Conservation (phyloP, 2,797 vertebrate species). For the Chanos chanos region DNA sequence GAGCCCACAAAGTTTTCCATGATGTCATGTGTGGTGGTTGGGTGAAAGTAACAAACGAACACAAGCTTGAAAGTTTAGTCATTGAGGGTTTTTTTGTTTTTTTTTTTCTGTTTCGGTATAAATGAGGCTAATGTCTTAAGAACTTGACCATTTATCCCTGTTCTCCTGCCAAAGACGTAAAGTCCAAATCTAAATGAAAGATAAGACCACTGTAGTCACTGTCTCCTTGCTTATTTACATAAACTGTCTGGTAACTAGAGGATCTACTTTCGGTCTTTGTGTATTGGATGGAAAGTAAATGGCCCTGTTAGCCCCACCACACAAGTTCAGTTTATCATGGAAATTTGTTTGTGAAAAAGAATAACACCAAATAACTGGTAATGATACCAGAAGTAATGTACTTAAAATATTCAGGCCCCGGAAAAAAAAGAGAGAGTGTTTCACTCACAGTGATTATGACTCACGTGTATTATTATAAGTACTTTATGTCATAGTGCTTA, state of each 20-base stretch:
- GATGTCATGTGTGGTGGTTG: constrained; percentile 69
- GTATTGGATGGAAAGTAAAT: constrained; percentile 7
- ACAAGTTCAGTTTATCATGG: neutral
- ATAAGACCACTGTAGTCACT: constrained; percentile 26
- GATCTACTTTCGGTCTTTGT: constrained; percentile 11
- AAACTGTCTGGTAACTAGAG: constrained; percentile 28
- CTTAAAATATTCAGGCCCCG: too few species aligned
- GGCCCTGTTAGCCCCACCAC: neutral
- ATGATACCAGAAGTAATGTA: constrained; percentile 3
- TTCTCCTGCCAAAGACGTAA: constrained; percentile 35
- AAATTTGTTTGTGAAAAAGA: neutral
- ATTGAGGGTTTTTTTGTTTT: constrained; percentile 33
- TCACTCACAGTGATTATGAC: too few species aligned
- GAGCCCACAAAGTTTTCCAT: constrained; percentile 70
- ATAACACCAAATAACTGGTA: neutral
- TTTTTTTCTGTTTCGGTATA: constrained; percentile 20
- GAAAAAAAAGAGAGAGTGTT: too few species aligned
- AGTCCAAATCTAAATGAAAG: constrained; percentile 31
- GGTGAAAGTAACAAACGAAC: constrained; percentile 62
- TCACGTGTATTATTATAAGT: too few species aligned
- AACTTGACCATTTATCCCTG: constrained; percentile 27
- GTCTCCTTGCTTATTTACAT: constrained; percentile 16
- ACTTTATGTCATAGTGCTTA: too few species aligned
- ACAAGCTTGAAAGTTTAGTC: constrained; percentile 56
- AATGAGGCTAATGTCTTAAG: constrained; percentile 36